Base-by-base conservation (phyloP, 2,113 vertebrate species). In the Panthera uncia region DNA sequence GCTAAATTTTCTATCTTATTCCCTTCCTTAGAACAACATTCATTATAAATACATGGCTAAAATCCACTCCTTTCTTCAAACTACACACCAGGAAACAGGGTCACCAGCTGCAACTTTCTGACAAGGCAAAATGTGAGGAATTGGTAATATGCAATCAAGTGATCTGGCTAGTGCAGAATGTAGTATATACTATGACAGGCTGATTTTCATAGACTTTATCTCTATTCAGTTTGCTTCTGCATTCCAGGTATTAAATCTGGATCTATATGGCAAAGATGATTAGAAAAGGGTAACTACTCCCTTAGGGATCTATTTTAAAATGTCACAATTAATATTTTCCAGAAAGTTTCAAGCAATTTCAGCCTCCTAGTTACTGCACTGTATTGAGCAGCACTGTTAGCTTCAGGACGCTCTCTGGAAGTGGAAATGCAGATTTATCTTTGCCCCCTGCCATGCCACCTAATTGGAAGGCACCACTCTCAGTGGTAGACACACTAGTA, bases 401-500 rank as follows among this genome's bases (percentile, higher is more conserved):
- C 81, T 93, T 94, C 84, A 98, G 84, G 91, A 93, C 85, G 94
- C 71, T 96, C 80, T 98, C 76, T 95, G 96, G 97, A 96, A 97
- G 97, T 93, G 89, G 78, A 96, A 98, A 98, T 97, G 41, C 18
- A 94, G 94, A 96, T 97, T 95, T 96, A 41, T 94, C 80, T 41
- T 87, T 66, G 13, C 76, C 69, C 82, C 69, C 91, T 87, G 48
- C 48, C 83, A 90, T 9, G 97, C 74, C 66, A 79, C 31, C 81
- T 97, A 98, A 98, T 98, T 98, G 97, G 96, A 98, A 96, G 74
- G 66, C 63, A 94, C n/a, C 31, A 0, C 6, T 89, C 97, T 96
- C 96, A 91, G 36, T 94, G 90, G 94, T 92, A 95, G 95, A 74
- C 38, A 61, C 2, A 61, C 14, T 93, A 90, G 92, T 93, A 52